phyloP scores from a whole-genome alignment of 2,113 vertebrate species.

The Mugil cephalus region DNA sequence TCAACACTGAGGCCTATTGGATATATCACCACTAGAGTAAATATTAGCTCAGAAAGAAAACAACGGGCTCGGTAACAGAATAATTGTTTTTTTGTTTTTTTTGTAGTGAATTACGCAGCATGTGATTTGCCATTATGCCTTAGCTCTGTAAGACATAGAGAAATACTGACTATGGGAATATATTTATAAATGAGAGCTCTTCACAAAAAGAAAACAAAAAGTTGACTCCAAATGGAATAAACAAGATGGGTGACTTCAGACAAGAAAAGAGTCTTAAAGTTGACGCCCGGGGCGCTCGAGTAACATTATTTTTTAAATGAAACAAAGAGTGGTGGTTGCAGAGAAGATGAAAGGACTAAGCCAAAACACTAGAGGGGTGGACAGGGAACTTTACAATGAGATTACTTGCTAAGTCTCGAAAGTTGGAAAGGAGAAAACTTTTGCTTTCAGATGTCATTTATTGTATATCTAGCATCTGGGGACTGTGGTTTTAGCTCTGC shows the following conservation, averaged over 20 bases:
- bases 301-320: conserved; percentile 20
- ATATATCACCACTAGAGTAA: conserved; percentile 37
- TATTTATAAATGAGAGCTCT: not conserved
- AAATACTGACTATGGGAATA: conserved; percentile 27
- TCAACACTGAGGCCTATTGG: conserved; percentile 64
- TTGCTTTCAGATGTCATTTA: conserved; percentile 45
- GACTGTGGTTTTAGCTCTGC: conserved; percentile 13
- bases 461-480: conserved; percentile 37
- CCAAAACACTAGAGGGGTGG: conserved; percentile 25
- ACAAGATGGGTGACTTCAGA: conserved; percentile 12
- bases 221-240: not conserved
- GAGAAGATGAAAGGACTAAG: conserved; percentile 29
- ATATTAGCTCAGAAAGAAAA: conserved; percentile 32
- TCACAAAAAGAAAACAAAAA: not conserved
- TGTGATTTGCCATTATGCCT: conserved; percentile 38
- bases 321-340: conserved; percentile 2
- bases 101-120: conserved; percentile 23
- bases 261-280: conserved; percentile 7
- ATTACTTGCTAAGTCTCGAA: conserved; percentile 21
- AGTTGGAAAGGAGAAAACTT: conserved; percentile 37
- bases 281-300: not conserved
- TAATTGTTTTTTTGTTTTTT: conserved; percentile 38
- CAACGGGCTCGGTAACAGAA: conserved; percentile 26
- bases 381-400: conserved; percentile 1
- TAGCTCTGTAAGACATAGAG: too few species aligned